Conservation (phyloP, 2,113 vertebrate genomes). For the Myotis brandtii region DNA sequence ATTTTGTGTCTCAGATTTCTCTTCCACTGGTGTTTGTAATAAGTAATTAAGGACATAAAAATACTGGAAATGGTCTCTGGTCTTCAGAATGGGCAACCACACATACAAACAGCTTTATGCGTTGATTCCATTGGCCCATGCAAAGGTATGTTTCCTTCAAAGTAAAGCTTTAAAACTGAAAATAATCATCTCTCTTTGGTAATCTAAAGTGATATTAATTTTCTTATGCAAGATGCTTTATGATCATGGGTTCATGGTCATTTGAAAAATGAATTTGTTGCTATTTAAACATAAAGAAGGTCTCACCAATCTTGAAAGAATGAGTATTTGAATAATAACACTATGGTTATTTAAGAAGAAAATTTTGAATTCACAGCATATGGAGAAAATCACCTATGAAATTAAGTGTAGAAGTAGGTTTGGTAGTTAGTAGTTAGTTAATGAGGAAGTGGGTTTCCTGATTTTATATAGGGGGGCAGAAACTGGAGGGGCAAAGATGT, state of each 20-base stretch:
- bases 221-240: constrained; percentile 25
- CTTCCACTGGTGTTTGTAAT: constrained; percentile 25
- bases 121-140: constrained; percentile 23
- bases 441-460: neutral
- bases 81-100: constrained; percentile 42
- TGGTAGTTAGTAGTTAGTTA: neutral
- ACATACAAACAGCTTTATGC: neutral
- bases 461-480: neutral
- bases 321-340: constrained; percentile 13
- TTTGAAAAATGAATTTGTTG: constrained; percentile 35
- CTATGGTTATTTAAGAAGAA: neutral
- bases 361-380: neutral
- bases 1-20: constrained; percentile 58
- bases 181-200: constrained; percentile 41
- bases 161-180: neutral
- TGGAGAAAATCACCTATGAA: neutral
- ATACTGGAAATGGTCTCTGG: neutral
- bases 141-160: constrained; percentile 11
- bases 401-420: neutral
- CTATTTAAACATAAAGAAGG: constrained; percentile 6
- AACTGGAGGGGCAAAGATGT: neutral
- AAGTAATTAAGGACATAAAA: constrained; percentile 53
- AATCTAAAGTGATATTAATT: constrained; percentile 35
- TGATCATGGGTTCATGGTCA: neutral
- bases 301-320: neutral